A percentile compares a stretch with the other conserved stretches of the same genome.
Conservation (phyloP, 2,113 vertebrate species). For the Chinchilla lanigera region DNA sequence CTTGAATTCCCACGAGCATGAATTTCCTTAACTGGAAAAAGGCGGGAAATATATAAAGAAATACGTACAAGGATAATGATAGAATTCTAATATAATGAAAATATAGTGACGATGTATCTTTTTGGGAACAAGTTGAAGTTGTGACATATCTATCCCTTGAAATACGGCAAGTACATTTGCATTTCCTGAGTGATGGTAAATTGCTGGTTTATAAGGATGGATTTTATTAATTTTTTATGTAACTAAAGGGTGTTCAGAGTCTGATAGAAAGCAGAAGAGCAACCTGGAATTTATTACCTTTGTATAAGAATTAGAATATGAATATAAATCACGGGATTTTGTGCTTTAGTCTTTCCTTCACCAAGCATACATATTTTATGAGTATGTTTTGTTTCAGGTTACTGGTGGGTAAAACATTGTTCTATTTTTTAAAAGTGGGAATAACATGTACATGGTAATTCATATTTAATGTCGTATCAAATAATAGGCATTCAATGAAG, state of each 20-base stretch:
- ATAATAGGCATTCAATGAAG: not conserved
- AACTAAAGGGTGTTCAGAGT: not conserved
- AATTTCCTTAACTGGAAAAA: constrained; percentile 20
- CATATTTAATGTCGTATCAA: not conserved
- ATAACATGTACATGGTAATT: not conserved
- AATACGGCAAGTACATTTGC: not conserved
- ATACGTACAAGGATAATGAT: not conserved
- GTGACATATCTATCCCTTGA: not conserved
- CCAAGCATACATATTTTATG: not conserved
- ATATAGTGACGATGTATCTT: not conserved
- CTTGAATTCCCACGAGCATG: not conserved
- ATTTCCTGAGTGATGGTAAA: not conserved
- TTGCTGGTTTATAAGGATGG: not conserved
- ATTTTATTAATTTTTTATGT: not conserved
- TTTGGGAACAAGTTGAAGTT: not conserved
- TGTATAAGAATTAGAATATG: not conserved
- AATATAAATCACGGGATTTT: not conserved
- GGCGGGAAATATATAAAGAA: not conserved
- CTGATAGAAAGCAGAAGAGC: not conserved
- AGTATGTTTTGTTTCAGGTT: not conserved
- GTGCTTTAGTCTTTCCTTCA: not conserved
- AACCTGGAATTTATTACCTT: not conserved
- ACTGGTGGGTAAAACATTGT: not conserved
- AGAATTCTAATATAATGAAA: constrained; percentile 9
- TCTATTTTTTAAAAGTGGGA: not conserved